phyloP scores from a whole-genome alignment of 2,113 vertebrate genomes.

The Pedetes capensis region DNA sequence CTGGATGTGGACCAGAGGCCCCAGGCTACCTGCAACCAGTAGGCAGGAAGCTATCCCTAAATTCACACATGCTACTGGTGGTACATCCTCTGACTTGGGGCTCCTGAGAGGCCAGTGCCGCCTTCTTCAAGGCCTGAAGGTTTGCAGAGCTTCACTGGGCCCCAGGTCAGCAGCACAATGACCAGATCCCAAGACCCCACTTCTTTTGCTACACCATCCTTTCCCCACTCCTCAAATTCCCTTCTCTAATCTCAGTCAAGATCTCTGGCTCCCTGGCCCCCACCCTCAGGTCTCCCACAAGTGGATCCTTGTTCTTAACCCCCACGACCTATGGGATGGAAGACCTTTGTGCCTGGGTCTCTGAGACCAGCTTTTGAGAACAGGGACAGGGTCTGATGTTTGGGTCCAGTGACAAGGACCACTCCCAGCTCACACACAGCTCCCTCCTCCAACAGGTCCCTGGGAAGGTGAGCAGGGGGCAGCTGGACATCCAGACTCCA shows the following conservation, averaged over 20 bases:
- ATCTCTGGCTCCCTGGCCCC: neutral
- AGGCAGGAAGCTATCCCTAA: neutral
- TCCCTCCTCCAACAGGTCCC: neutral
- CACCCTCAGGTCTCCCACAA: neutral
- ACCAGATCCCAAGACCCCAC: neutral
- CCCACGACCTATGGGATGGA: neutral
- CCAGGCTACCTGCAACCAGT: neutral
- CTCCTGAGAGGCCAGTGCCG: neutral
- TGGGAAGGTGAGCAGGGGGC: neutral
- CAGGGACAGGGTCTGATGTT: neutral
- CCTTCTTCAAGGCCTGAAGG: neutral
- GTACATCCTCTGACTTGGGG: neutral
- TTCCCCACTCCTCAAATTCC: no score
- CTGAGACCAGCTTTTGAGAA: neutral
- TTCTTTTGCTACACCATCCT: neutral
- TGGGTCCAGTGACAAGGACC: no score
- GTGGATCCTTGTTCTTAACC: neutral
- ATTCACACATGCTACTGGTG: rapidly evolving
- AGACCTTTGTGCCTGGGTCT: neutral
- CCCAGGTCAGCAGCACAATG: neutral
- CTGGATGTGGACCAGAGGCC: rapidly evolving
- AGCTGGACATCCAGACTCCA: neutral
- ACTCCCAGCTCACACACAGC: rapidly evolving
- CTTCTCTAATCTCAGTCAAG: neutral
- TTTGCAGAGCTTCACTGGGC: no score